Evolutionary conservation across 1,140 invertebrate genomes (phyloP), one percentile per base, ranked within the genome.

Genomic region (Leucophenga varia): DNA sequence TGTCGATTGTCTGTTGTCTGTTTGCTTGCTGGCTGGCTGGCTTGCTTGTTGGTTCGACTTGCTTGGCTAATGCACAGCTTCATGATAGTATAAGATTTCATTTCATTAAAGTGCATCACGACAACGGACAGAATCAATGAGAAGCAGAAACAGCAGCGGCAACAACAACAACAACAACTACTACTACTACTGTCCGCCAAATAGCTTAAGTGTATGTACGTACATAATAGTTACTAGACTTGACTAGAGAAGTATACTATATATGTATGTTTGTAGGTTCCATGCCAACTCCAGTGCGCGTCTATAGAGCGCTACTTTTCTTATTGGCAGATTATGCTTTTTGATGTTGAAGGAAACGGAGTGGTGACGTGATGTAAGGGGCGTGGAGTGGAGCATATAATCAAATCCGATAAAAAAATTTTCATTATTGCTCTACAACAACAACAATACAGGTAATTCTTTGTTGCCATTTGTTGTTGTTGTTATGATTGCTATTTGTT

Each of bases 71-170:
- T 34, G 46, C 44, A 22, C 43, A 39, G 46, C 41, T 54, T 67
- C 63, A 67, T 67, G 63, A 67, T 67, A 67, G 63, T 67, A 67
- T 67, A 67, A 67, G 63, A 67, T 67, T 67, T 67, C 63, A 67
- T 67, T 67, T 67, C 63, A 67, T 67, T 67, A 67, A 67, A 67
- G 63, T 67, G 63, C 63, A 67, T 67, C 63, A 67, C 63, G 63
- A 67, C n/a, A n/a, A n/a, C 55, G 63, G 60, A 57, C 57, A 55
- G 63, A 67, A 67, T 67, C 63, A 67, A 67, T 67, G 63, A 67
- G 63, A 53, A 43, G 48, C 58, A 52, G 52, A 57, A 51, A 51
- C 51, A 60, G 22, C 47, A n/a, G n/a, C n/a, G n/a, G n/a, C n/a
- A n/a, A n/a, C n/a, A n/a, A n/a, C n/a, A n/a, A n/a, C n/a, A n/a